Base-by-base conservation (phyloP, 2,113 vertebrate genomes). In the Chaetops frenatus region DNA sequence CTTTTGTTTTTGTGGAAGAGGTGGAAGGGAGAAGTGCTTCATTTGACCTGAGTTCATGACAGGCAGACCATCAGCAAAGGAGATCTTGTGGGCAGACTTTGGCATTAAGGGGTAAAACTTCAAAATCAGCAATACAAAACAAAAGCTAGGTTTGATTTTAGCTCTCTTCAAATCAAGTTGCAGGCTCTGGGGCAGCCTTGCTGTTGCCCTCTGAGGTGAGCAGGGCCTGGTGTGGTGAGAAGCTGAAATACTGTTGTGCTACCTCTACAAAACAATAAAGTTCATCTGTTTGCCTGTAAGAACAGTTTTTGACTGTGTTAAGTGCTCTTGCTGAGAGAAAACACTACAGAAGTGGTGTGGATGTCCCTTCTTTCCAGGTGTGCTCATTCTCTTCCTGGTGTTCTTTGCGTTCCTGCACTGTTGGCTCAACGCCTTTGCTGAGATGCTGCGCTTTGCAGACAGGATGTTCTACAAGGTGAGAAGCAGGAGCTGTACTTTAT, bases 391-490 rank as follows among this genome's bases (percentile, higher is more conserved):
- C 19, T 98, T 99, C 78, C 97, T 99, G 91, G 73, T 35, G 24
- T 98, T 98, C 92, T 99, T 98, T 81, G 97, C 98, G 0, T 97
- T 98, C 93, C 97, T 97, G 89, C 96, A 98, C 92, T 99, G 98
- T 61, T 98, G 98, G 96, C 96, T 98, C 42, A 99, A 98, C 5
- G 98, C 98, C 0, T 98, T 99, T 96, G 98, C 98, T 6, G 98
- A 99, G 97, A 98, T 98, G 98, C 91, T 98, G 66, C 97, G 98
- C 62, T 99, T 99, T 81, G 98, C 98, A 24, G 98, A 99, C 79
- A 96, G 98, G 88, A 98, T 98, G 98, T 99, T 99, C 95, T 99
- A 99, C 94, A 98, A 98, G 98, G 98, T 98, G 95, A 95, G 74
- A 29, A 71, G 28, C 33, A 28, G 57, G 35, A 72, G 29, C n/a